Evolutionary conservation across 1,140 invertebrate species (phyloP).

Genomic region (Drosophila mayri): DNA sequence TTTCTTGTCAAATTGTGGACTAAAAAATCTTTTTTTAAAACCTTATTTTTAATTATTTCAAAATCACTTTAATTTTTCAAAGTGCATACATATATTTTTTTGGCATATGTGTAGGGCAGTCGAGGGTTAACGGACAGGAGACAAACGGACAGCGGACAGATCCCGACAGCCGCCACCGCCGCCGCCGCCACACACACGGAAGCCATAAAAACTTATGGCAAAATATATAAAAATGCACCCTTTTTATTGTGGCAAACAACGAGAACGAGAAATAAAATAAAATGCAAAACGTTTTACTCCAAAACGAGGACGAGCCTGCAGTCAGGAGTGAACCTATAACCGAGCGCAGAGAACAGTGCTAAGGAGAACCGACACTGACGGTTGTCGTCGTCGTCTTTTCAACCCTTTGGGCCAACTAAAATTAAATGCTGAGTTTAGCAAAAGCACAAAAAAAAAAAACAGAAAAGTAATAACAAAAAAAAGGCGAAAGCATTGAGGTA

Average conservation of each 20-base stretch:
- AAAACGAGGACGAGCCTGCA: constrained; percentile 12
- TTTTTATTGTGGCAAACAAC: constrained; percentile 83
- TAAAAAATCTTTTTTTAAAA: neutral
- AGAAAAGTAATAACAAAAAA: constrained; percentile 1
- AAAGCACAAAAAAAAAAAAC: constrained; percentile 48
- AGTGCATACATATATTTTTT: neutral
- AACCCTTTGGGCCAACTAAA: constrained; percentile 70
- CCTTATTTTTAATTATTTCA: neutral
- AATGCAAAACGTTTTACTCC: constrained; percentile 76
- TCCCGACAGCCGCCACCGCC: constrained; percentile 45
- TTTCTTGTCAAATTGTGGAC: too few species aligned
- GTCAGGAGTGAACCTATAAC: constrained; percentile 25
- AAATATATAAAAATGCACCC: constrained; percentile 82
- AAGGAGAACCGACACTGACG: constrained; percentile 49
- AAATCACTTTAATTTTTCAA: neutral
- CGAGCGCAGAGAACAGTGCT: constrained; percentile 12
- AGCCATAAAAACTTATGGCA: constrained; percentile 82
- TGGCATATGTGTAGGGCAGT: constrained; percentile 11
- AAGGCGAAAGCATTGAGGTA: neutral
- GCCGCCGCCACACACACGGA: constrained; percentile 77
- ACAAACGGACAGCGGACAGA: constrained; percentile 14
- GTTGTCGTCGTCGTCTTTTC: constrained; percentile 19
- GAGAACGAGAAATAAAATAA: constrained; percentile 77
- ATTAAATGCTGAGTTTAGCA: constrained; percentile 82
- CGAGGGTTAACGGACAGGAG: constrained; percentile 26